Percentiles rank a stretch among this genome's conserved stretches.
Evolutionary conservation across 2,113 vertebrate genomes (phyloP).

Genomic region (Protobothrops flavoviridis): DNA sequence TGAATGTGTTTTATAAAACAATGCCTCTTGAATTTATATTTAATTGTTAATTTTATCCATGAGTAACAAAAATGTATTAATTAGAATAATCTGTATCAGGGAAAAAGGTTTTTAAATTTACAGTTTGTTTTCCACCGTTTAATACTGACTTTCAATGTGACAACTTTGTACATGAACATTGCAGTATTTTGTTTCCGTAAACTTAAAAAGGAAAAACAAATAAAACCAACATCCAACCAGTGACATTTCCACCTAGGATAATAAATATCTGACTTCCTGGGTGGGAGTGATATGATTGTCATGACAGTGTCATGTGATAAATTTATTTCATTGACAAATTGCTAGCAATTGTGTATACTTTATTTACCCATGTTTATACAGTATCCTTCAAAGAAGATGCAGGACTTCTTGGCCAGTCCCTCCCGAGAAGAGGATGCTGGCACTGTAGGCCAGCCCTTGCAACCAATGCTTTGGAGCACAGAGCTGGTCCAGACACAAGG

Average conservation of each 20-base stretch:
- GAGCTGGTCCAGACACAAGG: not conserved
- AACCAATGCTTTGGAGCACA: not conserved
- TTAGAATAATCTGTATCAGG: not conserved
- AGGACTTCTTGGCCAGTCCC: slow-evolving; percentile 54
- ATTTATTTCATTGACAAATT: slow-evolving; percentile 81
- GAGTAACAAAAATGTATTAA: not conserved
- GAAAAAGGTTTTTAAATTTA: slow-evolving; percentile 34
- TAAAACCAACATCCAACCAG: slow-evolving; percentile 11
- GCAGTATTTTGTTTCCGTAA: slow-evolving; percentile 79
- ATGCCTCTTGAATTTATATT: slow-evolving; percentile 36
- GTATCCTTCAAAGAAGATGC: slow-evolving; percentile 47
- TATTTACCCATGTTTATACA: slow-evolving; percentile 66
- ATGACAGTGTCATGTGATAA: slow-evolving; percentile 85
- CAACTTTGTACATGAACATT: slow-evolving; percentile 74
- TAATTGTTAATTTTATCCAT: slow-evolving; percentile 26
- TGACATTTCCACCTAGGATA: slow-evolving; percentile 76
- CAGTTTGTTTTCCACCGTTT: slow-evolving; percentile 70
- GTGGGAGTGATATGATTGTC: slow-evolving; percentile 80
- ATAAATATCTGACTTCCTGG: slow-evolving; percentile 63
- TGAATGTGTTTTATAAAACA: slow-evolving; percentile 54
- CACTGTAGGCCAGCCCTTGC: slow-evolving; percentile 38
- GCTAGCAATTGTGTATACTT: slow-evolving; percentile 79
- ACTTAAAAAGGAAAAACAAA: slow-evolving; percentile 32
- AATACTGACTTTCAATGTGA: slow-evolving; percentile 70
- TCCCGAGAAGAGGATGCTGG: slow-evolving; percentile 49